Base-by-base conservation (phyloP, 2,113 vertebrate species). In the Cariama cristata region DNA sequence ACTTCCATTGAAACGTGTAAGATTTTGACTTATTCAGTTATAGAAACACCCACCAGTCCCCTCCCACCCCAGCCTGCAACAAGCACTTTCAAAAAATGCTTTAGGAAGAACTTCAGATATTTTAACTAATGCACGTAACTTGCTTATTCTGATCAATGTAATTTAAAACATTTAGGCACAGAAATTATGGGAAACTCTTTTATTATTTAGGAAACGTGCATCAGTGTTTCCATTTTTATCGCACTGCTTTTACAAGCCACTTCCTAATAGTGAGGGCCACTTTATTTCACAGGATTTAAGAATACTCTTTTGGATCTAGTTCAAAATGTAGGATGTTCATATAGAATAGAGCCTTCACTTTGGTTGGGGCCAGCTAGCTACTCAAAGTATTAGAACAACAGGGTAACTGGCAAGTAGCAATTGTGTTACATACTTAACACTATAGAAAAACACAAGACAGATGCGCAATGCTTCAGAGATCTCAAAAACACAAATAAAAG, bases 61-160 rank as follows among this genome's bases (percentile, higher is more conserved):
- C 8, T 27, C 2, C 11, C 15, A 3, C 4, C 6, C 17, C 0
- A 22, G 3, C 7, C 11, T 2, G 0, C 22, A 63, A 82, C 69
- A 82, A 77, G 3, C 28, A 52, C 53, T 52, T 71, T 47, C 8
- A 71, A 63, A 90, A 90, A 86, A 55, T 55, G 30, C 47, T 86
- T 86, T 76, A 76, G 40, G 49, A 93, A 86, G 86, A 95, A 45
- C 30, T 86, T 90, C 4, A n/a, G 66, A 20, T 88, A 64, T 35
- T 88, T 88, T 55, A 82, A 53, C 58, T 55, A 71, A 87, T 12
- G 38, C 67, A 62, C 0, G 1, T 33, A 92, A 60, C 26, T 59
- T 63, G 32, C 32, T 71, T 93, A 45, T 32, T 13, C 18, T 22
- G 18, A 60, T 63, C 44, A 95, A 50, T 63, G 79, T 33, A 11